Evolutionary conservation across 2,113 vertebrate genomes (phyloP).

Genomic region (Petaurus breviceps): DNA sequence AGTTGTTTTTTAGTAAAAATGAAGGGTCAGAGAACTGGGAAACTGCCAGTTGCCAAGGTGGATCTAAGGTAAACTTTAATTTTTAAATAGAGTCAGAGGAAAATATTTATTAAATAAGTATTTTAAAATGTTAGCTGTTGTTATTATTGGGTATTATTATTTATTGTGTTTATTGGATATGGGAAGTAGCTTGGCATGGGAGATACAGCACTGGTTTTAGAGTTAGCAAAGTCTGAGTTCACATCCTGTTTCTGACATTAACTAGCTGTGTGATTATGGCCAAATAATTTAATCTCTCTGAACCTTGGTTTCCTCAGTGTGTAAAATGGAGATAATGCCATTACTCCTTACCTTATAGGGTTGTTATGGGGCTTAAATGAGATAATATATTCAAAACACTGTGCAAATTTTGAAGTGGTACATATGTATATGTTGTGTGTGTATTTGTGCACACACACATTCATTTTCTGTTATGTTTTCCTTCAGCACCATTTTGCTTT

Average conservation of each 20-base stretch:
- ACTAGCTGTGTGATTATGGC: not conserved
- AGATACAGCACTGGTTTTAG: not conserved
- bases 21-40: not conserved
- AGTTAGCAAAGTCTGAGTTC: not conserved
- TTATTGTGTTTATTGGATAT: not conserved
- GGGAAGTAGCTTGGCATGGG: not conserved
- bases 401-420: not conserved
- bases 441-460: not conserved
- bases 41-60: not conserved
- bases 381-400: not conserved
- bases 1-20: constrained; percentile 1
- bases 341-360: not conserved
- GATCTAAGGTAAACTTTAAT: not conserved
- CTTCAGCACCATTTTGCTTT: not conserved
- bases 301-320: not conserved
- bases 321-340: not conserved
- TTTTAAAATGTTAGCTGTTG: not conserved
- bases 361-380: not conserved
- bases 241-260: not conserved
- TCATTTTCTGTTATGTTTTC: not conserved
- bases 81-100: not conserved
- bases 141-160: not conserved
- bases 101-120: no score
- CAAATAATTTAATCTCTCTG: not conserved
- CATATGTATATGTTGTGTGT: not conserved